Evolutionary conservation across 2,113 vertebrate species (phyloP).

Genomic region (Thalassarche chlororhynchos): DNA sequence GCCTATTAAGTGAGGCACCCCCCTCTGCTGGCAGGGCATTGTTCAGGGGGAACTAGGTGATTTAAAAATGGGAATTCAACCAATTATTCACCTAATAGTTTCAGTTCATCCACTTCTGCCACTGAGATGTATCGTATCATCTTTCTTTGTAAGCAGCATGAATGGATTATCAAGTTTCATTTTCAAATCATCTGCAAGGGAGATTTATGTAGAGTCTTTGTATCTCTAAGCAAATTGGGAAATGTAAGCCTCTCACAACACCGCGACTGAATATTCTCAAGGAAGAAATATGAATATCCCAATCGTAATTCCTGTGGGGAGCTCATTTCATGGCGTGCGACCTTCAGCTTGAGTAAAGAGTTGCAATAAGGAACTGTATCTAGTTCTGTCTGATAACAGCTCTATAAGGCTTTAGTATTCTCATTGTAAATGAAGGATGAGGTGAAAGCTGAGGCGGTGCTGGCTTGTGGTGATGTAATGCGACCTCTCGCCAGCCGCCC

Average conservation of each 20-base stretch:
- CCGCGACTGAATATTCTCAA: background rate
- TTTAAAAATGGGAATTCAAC: background rate
- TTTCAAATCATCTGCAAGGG: background rate
- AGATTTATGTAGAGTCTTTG: background rate
- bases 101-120: background rate
- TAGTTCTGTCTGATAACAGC: rapidly evolving
- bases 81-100: background rate
- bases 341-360: background rate
- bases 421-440: rapidly evolving
- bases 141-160: background rate
- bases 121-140: background rate
- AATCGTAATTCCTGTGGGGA: background rate
- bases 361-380: rapidly evolving
- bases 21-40: background rate
- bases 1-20: background rate
- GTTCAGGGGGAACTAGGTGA: background rate
- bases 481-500: background rate
- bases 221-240: background rate
- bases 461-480: background rate
- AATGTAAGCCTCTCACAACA: background rate
- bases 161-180: background rate
- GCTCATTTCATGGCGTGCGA: rapidly evolving
- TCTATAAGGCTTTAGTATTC: rapidly evolving
- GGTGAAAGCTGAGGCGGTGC: background rate
- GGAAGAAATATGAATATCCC: background rate